phyloP scores from a whole-genome alignment of 2,797 vertebrate genomes.

The Chaenodraco wilsoni region DNA sequence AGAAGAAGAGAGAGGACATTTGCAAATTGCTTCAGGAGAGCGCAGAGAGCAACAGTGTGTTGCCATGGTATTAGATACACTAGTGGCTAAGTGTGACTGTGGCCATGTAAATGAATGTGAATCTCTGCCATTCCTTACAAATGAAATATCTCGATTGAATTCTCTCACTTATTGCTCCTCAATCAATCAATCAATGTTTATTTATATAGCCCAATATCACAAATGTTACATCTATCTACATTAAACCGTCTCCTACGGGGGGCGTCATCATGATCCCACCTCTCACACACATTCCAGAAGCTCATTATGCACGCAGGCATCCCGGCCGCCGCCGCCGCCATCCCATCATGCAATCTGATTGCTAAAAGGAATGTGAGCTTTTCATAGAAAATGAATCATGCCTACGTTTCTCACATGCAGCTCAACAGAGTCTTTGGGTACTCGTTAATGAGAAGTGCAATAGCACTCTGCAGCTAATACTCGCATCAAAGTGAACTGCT shows the following conservation, averaged over 20 bases:
- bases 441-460: conserved; percentile 57
- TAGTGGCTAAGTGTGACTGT: conserved; percentile 42
- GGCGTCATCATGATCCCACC: conserved; percentile 41
- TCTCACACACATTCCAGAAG: conserved; percentile 40
- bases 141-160: conserved; percentile 52
- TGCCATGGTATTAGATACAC: conserved; percentile 75
- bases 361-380: conserved; percentile 44
- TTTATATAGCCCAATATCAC: too few species aligned
- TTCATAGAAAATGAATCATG: conserved; percentile 53
- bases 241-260: not conserved
- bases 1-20: conserved; percentile 32
- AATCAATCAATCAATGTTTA: too few species aligned
- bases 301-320: conserved; percentile 35
- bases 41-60: conserved; percentile 57
- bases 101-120: conserved; percentile 58
- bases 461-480: conserved; percentile 36
- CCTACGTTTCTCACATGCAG: conserved; percentile 53
- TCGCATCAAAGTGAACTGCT: conserved; percentile 17
- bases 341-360: conserved; percentile 44
- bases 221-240: not conserved
- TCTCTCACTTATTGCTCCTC: conserved; percentile 30
- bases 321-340: conserved; percentile 13
- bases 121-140: conserved; percentile 50
- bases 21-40: conserved; percentile 55
- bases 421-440: conserved; percentile 37